phyloP scores from a whole-genome alignment of 1,140 invertebrate species.

The Melitaea cinxia region DNA sequence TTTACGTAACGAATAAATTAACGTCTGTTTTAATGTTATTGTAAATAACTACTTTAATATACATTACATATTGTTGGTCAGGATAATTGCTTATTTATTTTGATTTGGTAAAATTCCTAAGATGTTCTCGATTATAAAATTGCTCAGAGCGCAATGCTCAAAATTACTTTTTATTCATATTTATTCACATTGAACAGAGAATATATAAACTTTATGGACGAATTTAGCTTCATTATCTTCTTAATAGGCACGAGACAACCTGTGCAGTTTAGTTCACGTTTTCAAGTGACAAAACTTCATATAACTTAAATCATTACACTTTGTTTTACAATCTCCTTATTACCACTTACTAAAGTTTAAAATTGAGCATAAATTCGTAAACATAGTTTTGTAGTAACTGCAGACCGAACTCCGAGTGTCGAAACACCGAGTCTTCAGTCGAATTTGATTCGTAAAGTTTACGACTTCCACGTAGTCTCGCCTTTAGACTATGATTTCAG shows the following conservation, averaged over 20 bases:
- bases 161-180: neutral
- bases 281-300: conserved; percentile 27
- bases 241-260: conserved; percentile 21
- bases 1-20: too few species aligned
- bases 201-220: neutral
- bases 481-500: conserved; percentile 22
- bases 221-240: conserved; percentile 17
- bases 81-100: too few species aligned
- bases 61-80: too few species aligned
- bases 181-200: neutral
- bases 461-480: conserved; percentile 32
- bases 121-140: too few species aligned
- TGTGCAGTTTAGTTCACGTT: conserved; percentile 9
- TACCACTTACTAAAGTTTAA: conserved; percentile 33
- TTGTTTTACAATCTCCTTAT: conserved; percentile 22
- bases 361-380: conserved; percentile 31
- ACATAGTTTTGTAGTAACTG: conserved; percentile 39
- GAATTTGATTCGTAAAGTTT: conserved; percentile 48
- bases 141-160: too few species aligned
- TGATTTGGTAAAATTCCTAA: too few species aligned
- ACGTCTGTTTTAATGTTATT: too few species aligned
- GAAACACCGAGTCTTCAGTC: conserved; percentile 43
- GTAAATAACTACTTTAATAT: too few species aligned
- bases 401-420: conserved; percentile 45
- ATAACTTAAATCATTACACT: conserved; percentile 21